Percentiles rank a stretch among this genome's conserved stretches.
Conservation (phyloP, 2,888 invertebrate species). For the Chironomus riparius region DNA sequence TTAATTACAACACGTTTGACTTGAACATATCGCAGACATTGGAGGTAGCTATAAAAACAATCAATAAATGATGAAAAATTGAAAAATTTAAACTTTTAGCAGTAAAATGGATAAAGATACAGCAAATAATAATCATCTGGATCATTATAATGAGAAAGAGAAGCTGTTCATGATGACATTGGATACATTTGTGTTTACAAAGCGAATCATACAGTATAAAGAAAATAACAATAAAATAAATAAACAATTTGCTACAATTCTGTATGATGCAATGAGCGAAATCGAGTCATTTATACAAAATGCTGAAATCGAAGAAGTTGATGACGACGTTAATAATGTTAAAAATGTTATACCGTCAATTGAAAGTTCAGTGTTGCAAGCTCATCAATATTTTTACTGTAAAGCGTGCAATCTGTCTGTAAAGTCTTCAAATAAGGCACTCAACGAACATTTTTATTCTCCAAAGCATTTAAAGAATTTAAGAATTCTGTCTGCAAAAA, state of each 20-base stretch:
- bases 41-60: too few species aligned
- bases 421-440: background rate
- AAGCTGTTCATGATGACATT: background rate
- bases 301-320: background rate
- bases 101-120: too few species aligned
- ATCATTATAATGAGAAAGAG: background rate
- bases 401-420: conserved; percentile 1
- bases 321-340: background rate
- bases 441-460: background rate
- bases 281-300: background rate
- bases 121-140: background rate
- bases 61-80: too few species aligned
- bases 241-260: background rate
- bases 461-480: background rate
- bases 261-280: background rate
- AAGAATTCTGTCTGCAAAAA: too few species aligned
- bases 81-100: too few species aligned
- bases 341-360: background rate
- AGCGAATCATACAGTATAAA: background rate
- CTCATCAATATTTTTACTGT: background rate
- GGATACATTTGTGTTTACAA: conserved; percentile 1
- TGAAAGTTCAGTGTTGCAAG: background rate
- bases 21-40: too few species aligned
- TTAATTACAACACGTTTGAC: too few species aligned
- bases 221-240: background rate